Base-by-base conservation (phyloP, 2,113 vertebrate species). In the Alligator sinensis region DNA sequence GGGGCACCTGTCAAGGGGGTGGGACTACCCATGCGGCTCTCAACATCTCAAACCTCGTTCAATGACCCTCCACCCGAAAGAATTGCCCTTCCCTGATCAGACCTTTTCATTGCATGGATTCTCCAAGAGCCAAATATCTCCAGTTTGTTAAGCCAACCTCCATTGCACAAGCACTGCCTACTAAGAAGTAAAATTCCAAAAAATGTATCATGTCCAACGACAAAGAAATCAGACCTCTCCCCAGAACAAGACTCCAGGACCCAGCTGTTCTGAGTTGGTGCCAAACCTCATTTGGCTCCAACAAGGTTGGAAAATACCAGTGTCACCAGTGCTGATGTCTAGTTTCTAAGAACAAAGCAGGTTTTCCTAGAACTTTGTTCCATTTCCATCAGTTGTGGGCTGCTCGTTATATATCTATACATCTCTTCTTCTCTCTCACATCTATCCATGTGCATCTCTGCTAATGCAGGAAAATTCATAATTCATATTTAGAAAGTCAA, bases 151-250 rank as follows among this genome's bases (percentile, higher is more conserved):
- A 1, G 3, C 25, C 66, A 0, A 0, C 28, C 57, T 83, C 74
- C 27, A 77, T 1, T 64, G 25, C 1, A 2, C 55, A 30, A 80
- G 25, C 1, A 0, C 63, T 77, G 75, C 83, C 82, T 89, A 7
- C 34, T 15, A 66, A 11, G 63, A 76, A 0, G 30, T 62, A 0
- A 0, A 80, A n/a, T 80, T 13, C 14, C 82, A 61, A 58, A 70
- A 47, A 84, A 62, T 19, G 27, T 2, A 3, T 22, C 0, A 0
- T 5, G 28, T 63, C 28, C 80, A 92, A 12, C 12, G 2, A 0
- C 11, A 30, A 54, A 78, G 82, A 77, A n/a, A 5, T 1, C 0
- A 72, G 54, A 57, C 61, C 30, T 13, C 57, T 30, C 38, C 61
- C 21, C 72, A 54, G 27, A n/a, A 18, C n/a, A 76, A 75, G 68